Evolutionary conservation across 1,140 invertebrate species (phyloP).

Genomic region (Heterodera carotae): DNA sequence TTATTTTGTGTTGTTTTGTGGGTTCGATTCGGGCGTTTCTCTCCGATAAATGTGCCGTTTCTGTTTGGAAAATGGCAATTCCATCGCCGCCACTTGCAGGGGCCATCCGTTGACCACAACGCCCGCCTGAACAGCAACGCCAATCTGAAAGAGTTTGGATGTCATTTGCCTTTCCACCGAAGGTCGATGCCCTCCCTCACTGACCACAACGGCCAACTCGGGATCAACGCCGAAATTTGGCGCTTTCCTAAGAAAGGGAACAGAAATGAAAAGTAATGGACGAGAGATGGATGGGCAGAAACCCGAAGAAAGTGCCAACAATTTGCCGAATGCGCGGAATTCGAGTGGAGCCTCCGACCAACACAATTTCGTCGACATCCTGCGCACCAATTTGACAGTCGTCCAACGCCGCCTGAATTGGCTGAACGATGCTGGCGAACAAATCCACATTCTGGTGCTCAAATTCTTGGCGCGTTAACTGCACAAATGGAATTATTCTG

Average conservation of each 20-base stretch:
- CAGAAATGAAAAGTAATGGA: background rate
- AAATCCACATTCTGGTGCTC: slow-evolving; percentile 68
- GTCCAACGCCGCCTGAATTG: slow-evolving; percentile 58
- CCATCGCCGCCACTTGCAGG: slow-evolving; percentile 69
- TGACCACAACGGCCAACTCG: slow-evolving; percentile 68
- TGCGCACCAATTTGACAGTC: slow-evolving; percentile 54
- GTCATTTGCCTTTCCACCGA: too few relatives aligned
- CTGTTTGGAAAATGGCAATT: slow-evolving; percentile 66
- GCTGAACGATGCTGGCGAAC: slow-evolving; percentile 66
- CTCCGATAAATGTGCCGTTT: slow-evolving; percentile 66
- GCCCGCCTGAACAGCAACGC: slow-evolving; percentile 70
- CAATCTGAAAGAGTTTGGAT: slow-evolving; percentile 55
- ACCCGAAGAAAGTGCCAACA: slow-evolving; percentile 67
- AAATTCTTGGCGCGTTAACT: slow-evolving; percentile 67
- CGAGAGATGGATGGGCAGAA: slow-evolving; percentile 31
- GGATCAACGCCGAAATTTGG: slow-evolving; percentile 69
- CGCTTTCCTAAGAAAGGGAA: slow-evolving; percentile 64
- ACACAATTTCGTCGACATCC: slow-evolving; percentile 69
- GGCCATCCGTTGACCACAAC: slow-evolving; percentile 71
- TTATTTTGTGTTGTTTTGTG: too few relatives aligned
- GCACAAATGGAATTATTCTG: background rate
- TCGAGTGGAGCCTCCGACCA: slow-evolving; percentile 69
- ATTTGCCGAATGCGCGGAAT: slow-evolving; percentile 68
- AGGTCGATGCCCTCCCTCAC: too few relatives aligned
- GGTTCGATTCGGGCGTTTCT: background rate